These are phyloP conservation scores for Mormyrus hasselquistii DNA, from an alignment of 2,797 vertebrate species.

Conservation along the genomic window DNA sequence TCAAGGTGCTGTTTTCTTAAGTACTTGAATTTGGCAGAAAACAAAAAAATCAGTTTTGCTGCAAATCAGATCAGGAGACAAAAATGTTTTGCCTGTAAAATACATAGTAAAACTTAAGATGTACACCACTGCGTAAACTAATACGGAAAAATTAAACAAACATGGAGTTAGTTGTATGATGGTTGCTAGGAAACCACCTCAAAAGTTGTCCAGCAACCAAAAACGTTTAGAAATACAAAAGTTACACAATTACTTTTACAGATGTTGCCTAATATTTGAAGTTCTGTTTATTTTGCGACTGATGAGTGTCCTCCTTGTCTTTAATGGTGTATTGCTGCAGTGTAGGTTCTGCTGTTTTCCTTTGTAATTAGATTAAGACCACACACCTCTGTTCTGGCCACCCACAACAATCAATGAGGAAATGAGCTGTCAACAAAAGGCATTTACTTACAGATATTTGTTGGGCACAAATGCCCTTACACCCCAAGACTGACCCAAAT, in stretches of 20 bases:
- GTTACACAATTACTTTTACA: constrained; percentile 4
- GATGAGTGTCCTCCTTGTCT: not conserved
- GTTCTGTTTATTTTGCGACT: not conserved
- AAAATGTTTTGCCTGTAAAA: not conserved
- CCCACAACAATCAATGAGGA: constrained; percentile 68
- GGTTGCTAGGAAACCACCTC: not conserved
- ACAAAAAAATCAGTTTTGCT: not conserved
- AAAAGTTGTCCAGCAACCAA: not conserved
- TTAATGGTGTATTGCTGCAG: constrained; percentile 47
- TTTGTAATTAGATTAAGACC: constrained; percentile 69
- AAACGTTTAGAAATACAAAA: not conserved
- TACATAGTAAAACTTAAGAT: not conserved
- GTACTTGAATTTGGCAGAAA: not conserved
- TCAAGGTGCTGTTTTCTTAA: not conserved
- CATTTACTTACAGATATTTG: constrained; percentile 68
- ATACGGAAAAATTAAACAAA: not conserved
- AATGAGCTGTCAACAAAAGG: constrained; percentile 70
- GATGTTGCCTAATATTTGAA: not conserved
- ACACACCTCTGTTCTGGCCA: constrained; percentile 62
- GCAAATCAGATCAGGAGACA: constrained; percentile 25
- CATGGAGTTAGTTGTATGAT: not conserved
- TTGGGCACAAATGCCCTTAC: constrained; percentile 31
- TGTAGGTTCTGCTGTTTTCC: constrained; percentile 54
- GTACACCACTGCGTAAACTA: not conserved
- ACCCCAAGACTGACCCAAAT: not conserved